phyloP scores from a whole-genome alignment of 2,888 invertebrate genomes.

The Drymonia ruficornis region DNA sequence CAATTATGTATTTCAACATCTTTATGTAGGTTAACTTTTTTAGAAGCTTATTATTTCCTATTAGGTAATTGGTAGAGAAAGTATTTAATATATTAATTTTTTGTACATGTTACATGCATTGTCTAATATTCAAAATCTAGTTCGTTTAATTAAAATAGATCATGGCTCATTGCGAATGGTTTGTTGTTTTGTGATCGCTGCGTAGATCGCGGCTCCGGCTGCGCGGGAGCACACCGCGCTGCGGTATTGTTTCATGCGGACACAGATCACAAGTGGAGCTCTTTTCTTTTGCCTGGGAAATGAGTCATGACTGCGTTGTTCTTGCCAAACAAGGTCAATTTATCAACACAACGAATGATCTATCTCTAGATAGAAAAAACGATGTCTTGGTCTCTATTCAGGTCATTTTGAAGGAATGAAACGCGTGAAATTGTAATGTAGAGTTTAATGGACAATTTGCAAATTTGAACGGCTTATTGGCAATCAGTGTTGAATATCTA shows the following conservation, averaged over 20 bases:
- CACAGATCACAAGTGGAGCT: conserved; percentile 60
- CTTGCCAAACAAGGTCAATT: conserved; percentile 35
- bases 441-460: conserved; percentile 12
- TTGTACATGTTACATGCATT: no score
- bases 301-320: conserved; percentile 45
- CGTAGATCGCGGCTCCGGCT: background rate
- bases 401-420: conserved; percentile 11
- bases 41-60: no score
- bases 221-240: conserved; percentile 29
- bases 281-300: conserved; percentile 76
- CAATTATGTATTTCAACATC: no score
- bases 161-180: background rate
- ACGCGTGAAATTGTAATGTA: conserved; percentile 8
- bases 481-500: conserved; percentile 1
- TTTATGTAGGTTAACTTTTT: no score
- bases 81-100: no score
- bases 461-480: conserved; percentile 6
- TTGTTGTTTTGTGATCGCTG: background rate
- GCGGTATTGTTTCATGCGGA: conserved; percentile 59
- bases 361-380: conserved; percentile 16
- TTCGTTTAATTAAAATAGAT: background rate
- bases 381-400: conserved; percentile 20
- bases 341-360: conserved; percentile 21
- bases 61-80: no score
- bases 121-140: no score